Evolutionary conservation across 2,888 invertebrate species (phyloP), one percentile per base, ranked within the genome.

Genomic region (Drosophila nr. fundita): DNA sequence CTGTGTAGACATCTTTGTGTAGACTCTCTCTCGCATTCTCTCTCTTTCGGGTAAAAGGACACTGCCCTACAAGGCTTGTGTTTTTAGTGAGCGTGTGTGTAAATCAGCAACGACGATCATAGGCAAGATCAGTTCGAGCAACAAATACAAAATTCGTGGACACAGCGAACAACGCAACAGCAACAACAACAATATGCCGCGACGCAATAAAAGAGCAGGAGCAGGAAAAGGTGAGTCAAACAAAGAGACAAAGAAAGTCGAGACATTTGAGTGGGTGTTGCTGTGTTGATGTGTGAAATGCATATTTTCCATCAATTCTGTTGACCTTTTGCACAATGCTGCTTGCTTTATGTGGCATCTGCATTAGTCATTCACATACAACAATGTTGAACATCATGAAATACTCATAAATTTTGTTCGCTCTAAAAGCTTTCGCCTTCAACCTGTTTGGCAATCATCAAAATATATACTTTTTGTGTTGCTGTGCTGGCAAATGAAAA

Each of bases 211-310:
- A 58, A 92, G 92, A 79, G 83, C 91, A 68, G 89, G 90, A 80
- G 90, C 87, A 68, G 91, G 90, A 62, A 93, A 92, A 92, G 92
- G 93, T 93, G 83, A 90, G 91, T 90, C 73, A 87, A 24, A 24
- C 62, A 68, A 53, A 38, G 61, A 30, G 8, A 45, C 21, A 45
- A 24, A 45, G 15, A 55, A 36, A 59, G 21, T 30, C 13, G 48
- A 48, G n/a, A 29, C 4, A 15, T 7, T 7, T 53, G 62, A 29
- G 42, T 55, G 54, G 38, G 45, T 34, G 38, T 8, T 24, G 21
- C 30, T 32, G 38, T 29, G 30, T 24, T 29, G 38, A 42, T 32
- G 52, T 53, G 21, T 11, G 38, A n/a, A 63, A 29, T 83, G 67
- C 18, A 52, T 30, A 53, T 77, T 53, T 48, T 21, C 62, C 29